Evolutionary conservation across 1,140 invertebrate genomes (phyloP).

Genomic region (Rhizoglyphus robini): DNA sequence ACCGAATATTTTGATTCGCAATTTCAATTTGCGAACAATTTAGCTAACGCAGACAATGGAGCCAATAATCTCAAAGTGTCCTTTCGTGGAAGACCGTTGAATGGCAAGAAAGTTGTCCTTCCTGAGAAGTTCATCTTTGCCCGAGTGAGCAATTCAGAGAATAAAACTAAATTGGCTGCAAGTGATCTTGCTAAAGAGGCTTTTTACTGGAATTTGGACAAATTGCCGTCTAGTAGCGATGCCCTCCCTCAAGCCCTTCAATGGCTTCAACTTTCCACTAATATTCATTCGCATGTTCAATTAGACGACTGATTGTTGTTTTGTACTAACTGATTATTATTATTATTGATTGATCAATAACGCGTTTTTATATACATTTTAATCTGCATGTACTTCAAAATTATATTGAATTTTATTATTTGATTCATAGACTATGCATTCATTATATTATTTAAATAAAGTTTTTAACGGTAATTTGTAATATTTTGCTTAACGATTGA

Average conservation of each 20-base stretch:
- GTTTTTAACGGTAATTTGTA: no score
- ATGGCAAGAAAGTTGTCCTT: not conserved
- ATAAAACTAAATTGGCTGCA: not conserved
- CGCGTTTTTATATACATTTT: no score
- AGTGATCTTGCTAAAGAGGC: not conserved
- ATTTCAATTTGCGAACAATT: not conserved
- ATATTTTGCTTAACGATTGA: no score
- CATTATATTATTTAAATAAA: no score
- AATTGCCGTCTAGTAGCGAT: slow-evolving; percentile 11
- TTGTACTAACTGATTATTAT: no score
- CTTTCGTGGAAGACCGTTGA: slow-evolving; percentile 14
- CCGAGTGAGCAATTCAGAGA: not conserved
- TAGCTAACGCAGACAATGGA: not conserved
- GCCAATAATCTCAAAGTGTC: not conserved
- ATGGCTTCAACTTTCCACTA: slow-evolving; percentile 8
- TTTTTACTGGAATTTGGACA: slow-evolving; percentile 17
- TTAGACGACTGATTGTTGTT: not conserved
- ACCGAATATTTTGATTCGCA: not conserved
- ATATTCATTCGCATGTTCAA: slow-evolving; percentile 16
- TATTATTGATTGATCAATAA: no score
- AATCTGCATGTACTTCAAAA: not conserved
- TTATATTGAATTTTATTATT: not conserved
- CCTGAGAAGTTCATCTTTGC: slow-evolving; percentile 2
- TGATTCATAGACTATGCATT: no score
- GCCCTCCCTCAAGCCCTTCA: slow-evolving; percentile 4